Evolutionary conservation across 1,140 invertebrate species (phyloP).

Genomic region (Neuroterus valhalla): DNA sequence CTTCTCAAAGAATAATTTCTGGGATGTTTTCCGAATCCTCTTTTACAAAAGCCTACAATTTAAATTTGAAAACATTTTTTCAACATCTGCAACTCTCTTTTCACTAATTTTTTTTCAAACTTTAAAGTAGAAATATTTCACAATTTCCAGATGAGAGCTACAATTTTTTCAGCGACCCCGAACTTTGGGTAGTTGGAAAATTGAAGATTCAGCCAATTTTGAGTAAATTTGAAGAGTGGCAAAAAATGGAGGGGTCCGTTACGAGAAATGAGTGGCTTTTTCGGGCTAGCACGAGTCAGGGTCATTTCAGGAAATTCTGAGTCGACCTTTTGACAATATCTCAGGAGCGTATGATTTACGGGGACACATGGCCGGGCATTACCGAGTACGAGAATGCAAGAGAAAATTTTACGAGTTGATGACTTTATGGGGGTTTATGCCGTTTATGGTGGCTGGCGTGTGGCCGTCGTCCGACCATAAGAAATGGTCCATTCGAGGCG

Average conservation of each 20-base stretch:
- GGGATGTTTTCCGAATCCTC: no score
- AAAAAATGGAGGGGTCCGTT: not conserved
- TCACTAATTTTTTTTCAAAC: no score
- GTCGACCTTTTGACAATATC: slow-evolving; percentile 49
- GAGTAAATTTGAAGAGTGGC: not conserved
- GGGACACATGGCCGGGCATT: slow-evolving; percentile 32
- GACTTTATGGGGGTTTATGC: slow-evolving; percentile 57
- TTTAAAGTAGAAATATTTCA: no score
- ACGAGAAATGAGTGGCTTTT: no score
- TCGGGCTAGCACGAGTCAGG: slow-evolving; percentile 33
- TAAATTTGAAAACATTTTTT: no score
- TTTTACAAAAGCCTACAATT: no score
- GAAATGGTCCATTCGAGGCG: slow-evolving; percentile 50
- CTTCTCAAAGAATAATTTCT: no score
- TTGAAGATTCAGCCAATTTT: not conserved
- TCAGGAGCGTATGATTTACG: slow-evolving; percentile 54
- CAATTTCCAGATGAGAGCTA: not conserved
- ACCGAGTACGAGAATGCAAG: slow-evolving; percentile 35
- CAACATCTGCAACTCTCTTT: no score
- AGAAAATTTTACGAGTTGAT: slow-evolving; percentile 61
- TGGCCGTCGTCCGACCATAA: slow-evolving; percentile 61
- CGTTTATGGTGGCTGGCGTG: slow-evolving; percentile 59
- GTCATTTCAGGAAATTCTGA: slow-evolving; percentile 41
- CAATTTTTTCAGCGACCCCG: not conserved
- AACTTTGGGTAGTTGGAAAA: no score